Evolutionary conservation across 2,113 vertebrate genomes (phyloP).

Genomic region (Sorex araneus): DNA sequence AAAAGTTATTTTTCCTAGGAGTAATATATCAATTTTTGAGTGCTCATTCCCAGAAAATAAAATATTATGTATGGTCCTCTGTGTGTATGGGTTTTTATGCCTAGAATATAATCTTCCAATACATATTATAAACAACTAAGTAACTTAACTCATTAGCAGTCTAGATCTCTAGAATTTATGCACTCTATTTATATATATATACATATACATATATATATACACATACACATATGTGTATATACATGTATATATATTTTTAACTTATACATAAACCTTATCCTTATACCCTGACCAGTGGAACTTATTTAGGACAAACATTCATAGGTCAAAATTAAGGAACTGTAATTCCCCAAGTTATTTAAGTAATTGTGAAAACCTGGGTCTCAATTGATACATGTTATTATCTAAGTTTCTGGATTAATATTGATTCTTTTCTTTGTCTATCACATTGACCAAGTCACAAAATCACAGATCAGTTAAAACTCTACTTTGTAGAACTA

Average conservation of each 20-base stretch:
- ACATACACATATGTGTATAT: no score
- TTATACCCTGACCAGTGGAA: neutral
- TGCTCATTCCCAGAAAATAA: slow-evolving; percentile 26
- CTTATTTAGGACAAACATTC: neutral
- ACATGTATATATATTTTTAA: neutral
- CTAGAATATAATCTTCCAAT: no score
- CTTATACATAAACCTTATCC: neutral
- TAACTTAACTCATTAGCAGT: neutral
- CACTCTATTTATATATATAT: no score
- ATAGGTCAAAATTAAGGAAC: slow-evolving; percentile 46
- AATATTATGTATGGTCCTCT: neutral
- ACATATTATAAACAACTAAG: neutral
- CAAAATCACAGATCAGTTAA: slow-evolving; percentile 8
- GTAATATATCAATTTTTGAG: slow-evolving; percentile 11
- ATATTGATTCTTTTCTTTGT: neutral
- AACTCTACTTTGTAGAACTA: neutral
- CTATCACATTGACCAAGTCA: neutral
- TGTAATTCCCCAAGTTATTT: slow-evolving; percentile 1
- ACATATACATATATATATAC: no score
- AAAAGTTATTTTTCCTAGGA: slow-evolving; percentile 50
- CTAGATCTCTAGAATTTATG: neutral
- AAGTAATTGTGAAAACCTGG: neutral
- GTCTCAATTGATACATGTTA: neutral
- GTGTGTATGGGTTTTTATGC: neutral
- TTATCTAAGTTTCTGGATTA: slow-evolving; percentile 1